These are phyloP conservation scores for Dastarcus helophoroides DNA, from an alignment of 2,888 invertebrate species.

Conservation along the genomic window DNA sequence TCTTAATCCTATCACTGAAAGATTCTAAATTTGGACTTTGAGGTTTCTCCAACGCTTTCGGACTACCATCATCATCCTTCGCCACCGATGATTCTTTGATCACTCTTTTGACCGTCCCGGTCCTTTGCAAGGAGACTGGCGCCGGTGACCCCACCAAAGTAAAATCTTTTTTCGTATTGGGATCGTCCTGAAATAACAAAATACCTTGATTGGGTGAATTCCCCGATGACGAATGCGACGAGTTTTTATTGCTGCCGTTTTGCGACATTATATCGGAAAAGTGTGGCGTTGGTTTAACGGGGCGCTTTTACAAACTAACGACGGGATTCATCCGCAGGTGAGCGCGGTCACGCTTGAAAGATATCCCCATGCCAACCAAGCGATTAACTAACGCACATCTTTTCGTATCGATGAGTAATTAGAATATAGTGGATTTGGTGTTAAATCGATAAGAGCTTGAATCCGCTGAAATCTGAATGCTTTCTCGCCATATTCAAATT, in stretches of 20 bases:
- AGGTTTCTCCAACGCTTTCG: slow-evolving; percentile 14
- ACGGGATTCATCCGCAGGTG: slow-evolving; percentile 8
- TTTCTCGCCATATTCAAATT: no score
- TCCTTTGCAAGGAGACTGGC: slow-evolving; percentile 25
- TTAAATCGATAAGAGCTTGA: slow-evolving; percentile 25
- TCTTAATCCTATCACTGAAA: no score
- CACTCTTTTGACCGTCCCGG: slow-evolving; percentile 31
- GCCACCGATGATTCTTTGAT: slow-evolving; percentile 20
- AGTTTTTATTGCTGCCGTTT: slow-evolving; percentile 18
- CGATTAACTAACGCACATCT: slow-evolving; percentile 25
- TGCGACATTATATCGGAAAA: slow-evolving; percentile 15
- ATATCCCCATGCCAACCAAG: slow-evolving; percentile 32
- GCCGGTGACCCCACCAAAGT: slow-evolving; percentile 27
- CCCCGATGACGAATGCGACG: slow-evolving; percentile 30
- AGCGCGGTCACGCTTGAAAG: slow-evolving; percentile 19
- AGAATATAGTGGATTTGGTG: no score
- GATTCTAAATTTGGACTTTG: slow-evolving; percentile 7
- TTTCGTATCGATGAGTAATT: slow-evolving; percentile 25
- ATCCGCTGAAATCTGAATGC: no score
- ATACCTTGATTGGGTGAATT: slow-evolving; percentile 26
- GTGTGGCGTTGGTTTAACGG: not conserved
- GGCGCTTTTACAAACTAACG: not conserved
- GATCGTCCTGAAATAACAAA: slow-evolving; percentile 25
- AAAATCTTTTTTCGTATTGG: slow-evolving; percentile 20
- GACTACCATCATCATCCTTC: no score